phyloP scores from a whole-genome alignment of 2,797 vertebrate species.

The Sebastes dallii region DNA sequence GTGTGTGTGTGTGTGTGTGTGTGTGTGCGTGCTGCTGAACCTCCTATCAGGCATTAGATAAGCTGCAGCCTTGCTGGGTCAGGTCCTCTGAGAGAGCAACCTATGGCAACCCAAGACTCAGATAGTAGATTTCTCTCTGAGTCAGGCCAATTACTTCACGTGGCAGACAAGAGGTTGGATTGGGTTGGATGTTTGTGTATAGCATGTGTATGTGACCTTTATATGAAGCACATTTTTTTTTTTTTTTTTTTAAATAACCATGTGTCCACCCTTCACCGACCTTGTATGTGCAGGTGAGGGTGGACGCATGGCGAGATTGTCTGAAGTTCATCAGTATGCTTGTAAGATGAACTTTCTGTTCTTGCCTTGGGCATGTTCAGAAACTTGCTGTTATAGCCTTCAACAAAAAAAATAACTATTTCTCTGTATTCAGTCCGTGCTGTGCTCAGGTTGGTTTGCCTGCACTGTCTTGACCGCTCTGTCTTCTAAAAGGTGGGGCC shows the following conservation, averaged over 20 bases:
- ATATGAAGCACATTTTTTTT: background rate
- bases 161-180: background rate
- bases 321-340: slow-evolving; percentile 10
- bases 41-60: slow-evolving; percentile 35
- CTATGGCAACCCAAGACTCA: slow-evolving; percentile 37
- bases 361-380: slow-evolving; percentile 37
- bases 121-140: slow-evolving; percentile 27
- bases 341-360: slow-evolving; percentile 26
- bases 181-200: background rate
- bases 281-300: background rate
- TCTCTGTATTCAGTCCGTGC: slow-evolving; percentile 17
- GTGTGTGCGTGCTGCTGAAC: slow-evolving; percentile 18
- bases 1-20: background rate
- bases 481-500: background rate
- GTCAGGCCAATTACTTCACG: slow-evolving; percentile 40
- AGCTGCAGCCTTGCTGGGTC: slow-evolving; percentile 44
- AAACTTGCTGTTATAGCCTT: slow-evolving; percentile 27
- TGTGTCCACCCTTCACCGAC: background rate
- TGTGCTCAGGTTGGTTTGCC: slow-evolving; percentile 14
- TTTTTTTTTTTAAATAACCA: background rate
- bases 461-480: slow-evolving; percentile 9
- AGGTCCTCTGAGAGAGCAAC: slow-evolving; percentile 45
- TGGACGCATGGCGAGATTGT: background rate
- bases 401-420: background rate
- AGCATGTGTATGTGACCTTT: background rate